These are phyloP conservation scores for Notarius quadriscutis DNA, from an alignment of 2,113 vertebrate genomes.

Conservation along the genomic window DNA sequence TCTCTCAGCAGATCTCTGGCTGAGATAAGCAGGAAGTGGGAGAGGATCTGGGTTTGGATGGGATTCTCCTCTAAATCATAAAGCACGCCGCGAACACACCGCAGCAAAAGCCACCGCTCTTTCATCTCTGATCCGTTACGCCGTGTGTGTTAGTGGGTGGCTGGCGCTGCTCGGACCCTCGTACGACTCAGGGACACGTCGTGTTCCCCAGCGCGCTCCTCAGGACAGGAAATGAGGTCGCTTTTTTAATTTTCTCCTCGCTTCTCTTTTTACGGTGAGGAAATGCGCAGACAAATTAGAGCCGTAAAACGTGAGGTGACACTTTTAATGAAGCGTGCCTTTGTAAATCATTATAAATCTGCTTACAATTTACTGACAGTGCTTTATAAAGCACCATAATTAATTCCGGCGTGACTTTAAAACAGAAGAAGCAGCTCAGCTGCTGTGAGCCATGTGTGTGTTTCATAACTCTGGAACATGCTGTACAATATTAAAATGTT, in stretches of 20 bases:
- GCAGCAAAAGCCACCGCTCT: conserved; percentile 19
- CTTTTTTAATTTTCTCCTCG: not conserved
- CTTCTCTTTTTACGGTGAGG: not conserved
- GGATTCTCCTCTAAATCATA: conserved; percentile 16
- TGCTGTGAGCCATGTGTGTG: not conserved
- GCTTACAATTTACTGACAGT: not conserved
- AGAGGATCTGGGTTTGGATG: conserved; percentile 33
- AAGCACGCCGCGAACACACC: conserved; percentile 18
- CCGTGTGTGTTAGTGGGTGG: not conserved
- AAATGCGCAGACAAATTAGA: not conserved
- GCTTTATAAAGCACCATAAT: not conserved
- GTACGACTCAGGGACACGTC: not conserved
- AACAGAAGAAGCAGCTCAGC: not conserved
- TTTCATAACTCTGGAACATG: not conserved
- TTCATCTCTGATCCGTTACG: conserved; percentile 16
- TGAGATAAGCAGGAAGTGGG: conserved; percentile 43
- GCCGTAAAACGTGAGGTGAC: conserved; percentile 11
- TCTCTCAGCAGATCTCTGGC: conserved; percentile 34
- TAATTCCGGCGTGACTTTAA: not conserved
- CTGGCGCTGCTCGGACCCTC: not conserved
- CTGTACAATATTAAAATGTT: not conserved
- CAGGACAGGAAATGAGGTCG: conserved; percentile 7
- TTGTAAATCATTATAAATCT: not conserved
- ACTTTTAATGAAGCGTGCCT: conserved; percentile 1
- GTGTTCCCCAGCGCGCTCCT: not conserved